Percentiles rank a stretch among this genome's conserved stretches.
phyloP scores from a whole-genome alignment of 2,888 invertebrate species.

The Drosophila imparisetae region DNA sequence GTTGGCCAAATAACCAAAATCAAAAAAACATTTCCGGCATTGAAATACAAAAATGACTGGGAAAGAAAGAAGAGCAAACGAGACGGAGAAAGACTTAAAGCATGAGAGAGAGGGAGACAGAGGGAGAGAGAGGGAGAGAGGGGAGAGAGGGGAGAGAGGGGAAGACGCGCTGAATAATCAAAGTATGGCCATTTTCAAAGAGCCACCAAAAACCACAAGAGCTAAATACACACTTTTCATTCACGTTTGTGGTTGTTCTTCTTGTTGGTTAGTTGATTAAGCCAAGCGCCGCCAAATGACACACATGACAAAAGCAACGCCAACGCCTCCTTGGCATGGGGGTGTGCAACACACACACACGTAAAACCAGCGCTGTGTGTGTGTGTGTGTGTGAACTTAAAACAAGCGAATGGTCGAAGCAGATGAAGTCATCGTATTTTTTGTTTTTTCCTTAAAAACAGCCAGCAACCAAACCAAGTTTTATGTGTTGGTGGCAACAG shows the following conservation, averaged over 20 bases:
- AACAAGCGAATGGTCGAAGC: slow-evolving; percentile 53
- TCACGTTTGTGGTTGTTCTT: slow-evolving; percentile 15
- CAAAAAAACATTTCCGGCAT: slow-evolving; percentile 63
- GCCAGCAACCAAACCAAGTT: slow-evolving; percentile 26
- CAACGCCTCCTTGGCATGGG: slow-evolving; percentile 40
- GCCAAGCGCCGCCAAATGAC: slow-evolving; percentile 44
- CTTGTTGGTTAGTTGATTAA: slow-evolving; percentile 32
- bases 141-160: neutral
- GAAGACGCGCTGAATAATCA: slow-evolving; percentile 26
- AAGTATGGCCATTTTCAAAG: slow-evolving; percentile 27
- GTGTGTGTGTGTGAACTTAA: slow-evolving; percentile 34
- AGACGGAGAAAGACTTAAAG: neutral
- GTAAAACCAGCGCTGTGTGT: slow-evolving; percentile 1
- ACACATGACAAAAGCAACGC: slow-evolving; percentile 40
- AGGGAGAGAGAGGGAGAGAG: neutral
- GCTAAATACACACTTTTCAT: slow-evolving; percentile 3
- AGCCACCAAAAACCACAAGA: slow-evolving; percentile 9
- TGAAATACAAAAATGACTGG: slow-evolving; percentile 27
- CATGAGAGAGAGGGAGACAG: neutral
- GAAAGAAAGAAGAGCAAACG: neutral
- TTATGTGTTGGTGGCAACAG: slow-evolving; percentile 18
- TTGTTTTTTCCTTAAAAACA: slow-evolving; percentile 63
- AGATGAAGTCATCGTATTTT: slow-evolving; percentile 69
- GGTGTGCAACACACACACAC: slow-evolving; percentile 40
- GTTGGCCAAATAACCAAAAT: slow-evolving; percentile 45